Evolutionary conservation across 2,888 invertebrate genomes (phyloP), one percentile per base, ranked within the genome.

Genomic region (Meta bourneti): DNA sequence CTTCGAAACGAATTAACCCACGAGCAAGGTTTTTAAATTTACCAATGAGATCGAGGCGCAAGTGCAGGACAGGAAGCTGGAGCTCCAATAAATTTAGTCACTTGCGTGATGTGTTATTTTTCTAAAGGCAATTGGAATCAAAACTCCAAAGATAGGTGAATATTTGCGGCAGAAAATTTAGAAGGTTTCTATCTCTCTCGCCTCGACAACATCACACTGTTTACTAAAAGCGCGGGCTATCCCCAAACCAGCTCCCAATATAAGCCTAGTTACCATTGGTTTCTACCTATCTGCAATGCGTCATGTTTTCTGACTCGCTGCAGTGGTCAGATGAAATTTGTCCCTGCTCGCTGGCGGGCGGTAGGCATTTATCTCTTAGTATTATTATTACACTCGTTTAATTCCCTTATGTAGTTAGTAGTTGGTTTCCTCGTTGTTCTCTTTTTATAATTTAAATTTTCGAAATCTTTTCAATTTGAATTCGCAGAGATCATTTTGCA

Each of bases 211-310:
- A 74, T 84, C 75, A 72, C 92, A 78, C 82, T 92, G 92, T 92
- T 92, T 92, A 92, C 92, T 86, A 89, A 89, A 90, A 92, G 92
- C 92, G 92, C 92, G 89, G 89, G 89, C 81, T 86, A 87, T 91
- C 87, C 89, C 85, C 72, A 70, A 75, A 70, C 72, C 82, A 87
- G 34, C 82, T 74, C 34, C 89, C 51, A 54, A 77, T 61, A 77
- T 89, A 85, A 92, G 89, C 86, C 86, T 86, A 82, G 81, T 70
- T 89, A 82, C 89, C 79, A 92, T 92, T 92, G 92, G 92, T 90
- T 89, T 89, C 89, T 87, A 69, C 80, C 81, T 89, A 92, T 89
- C 92, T 90, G 92, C 92, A 92, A 92, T 92, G 92, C 92, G 92
- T 90, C 92, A 92, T 92, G 86, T 82, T 79, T 89, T 90, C 92